These are phyloP conservation scores for Pseudomugil gertrudae DNA, from an alignment of 2,797 vertebrate genomes.

Conservation along the genomic window DNA sequence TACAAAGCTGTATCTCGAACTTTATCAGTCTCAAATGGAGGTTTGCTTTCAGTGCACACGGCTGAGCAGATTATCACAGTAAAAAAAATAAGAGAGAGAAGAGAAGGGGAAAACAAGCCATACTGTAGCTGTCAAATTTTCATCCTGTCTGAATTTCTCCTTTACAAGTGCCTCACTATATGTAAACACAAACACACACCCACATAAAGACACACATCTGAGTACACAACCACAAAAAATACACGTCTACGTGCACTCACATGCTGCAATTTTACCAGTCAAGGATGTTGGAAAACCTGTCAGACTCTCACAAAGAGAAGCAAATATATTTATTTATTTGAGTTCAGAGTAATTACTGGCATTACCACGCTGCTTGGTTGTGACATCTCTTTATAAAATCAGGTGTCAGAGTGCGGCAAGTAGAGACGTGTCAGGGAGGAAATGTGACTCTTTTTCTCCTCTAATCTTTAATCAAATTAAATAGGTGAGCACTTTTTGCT, in stretches of 20 bases:
- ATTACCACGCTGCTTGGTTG: conserved; percentile 74
- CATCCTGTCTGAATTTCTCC: conserved; percentile 73
- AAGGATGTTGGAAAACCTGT: conserved; percentile 84
- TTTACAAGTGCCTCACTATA: conserved; percentile 73
- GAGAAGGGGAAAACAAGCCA: conserved; percentile 66
- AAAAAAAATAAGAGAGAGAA: conserved; percentile 40
- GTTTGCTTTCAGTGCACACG: conserved; percentile 54
- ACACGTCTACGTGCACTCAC: conserved; percentile 34
- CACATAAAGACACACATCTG: conserved; percentile 61
- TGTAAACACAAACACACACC: conserved; percentile 72
- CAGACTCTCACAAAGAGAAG: conserved; percentile 82
- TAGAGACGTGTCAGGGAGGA: conserved; percentile 77
- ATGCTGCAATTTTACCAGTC: conserved; percentile 71
- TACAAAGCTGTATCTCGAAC: conserved; percentile 78
- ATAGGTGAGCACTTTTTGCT: conserved; percentile 71
- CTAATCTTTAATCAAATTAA: conserved; percentile 85
- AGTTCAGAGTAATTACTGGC: conserved; percentile 87
- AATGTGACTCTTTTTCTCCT: conserved; percentile 74
- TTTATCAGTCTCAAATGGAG: conserved; percentile 69
- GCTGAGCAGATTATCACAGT: conserved; percentile 75
- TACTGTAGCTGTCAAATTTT: conserved; percentile 83
- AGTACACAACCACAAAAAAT: conserved; percentile 49
- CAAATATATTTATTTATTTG: conserved; percentile 86
- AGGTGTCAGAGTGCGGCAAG: conserved; percentile 78
- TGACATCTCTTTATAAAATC: conserved; percentile 85